These are phyloP conservation scores for Leptinotarsa texana DNA, from an alignment of 1,140 invertebrate species.

Conservation along the genomic window DNA sequence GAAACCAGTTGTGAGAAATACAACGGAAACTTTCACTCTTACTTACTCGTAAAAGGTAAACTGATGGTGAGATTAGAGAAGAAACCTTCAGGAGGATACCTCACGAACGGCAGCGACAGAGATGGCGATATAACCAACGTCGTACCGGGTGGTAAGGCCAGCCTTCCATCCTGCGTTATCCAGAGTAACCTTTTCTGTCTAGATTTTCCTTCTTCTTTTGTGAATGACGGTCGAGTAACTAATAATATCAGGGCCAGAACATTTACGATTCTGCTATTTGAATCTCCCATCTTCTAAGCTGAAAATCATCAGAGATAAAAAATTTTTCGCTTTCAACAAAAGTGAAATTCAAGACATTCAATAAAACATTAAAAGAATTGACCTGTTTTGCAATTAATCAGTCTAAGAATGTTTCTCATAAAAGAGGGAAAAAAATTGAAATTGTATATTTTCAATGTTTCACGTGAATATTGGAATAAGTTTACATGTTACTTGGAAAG, in stretches of 20 bases:
- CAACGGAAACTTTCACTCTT: neutral
- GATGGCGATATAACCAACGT: conserved; percentile 79
- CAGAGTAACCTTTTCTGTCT: conserved; percentile 79
- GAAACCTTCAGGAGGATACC: conserved; percentile 82
- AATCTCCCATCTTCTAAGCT: conserved; percentile 1
- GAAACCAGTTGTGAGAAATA: too few species aligned
- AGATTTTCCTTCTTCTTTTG: conserved; percentile 59
- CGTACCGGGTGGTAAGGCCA: conserved; percentile 80
- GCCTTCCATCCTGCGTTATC: conserved; percentile 79
- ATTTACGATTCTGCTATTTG: conserved; percentile 4
- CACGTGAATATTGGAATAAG: too few species aligned
- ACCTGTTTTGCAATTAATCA: too few species aligned
- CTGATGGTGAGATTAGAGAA: conserved; percentile 83
- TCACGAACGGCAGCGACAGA: conserved; percentile 77
- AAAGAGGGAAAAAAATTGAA: too few species aligned
- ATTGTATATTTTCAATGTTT: too few species aligned
- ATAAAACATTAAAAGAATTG: too few species aligned
- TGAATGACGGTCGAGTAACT: neutral
- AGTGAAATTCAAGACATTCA: too few species aligned
- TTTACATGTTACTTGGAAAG: too few species aligned
- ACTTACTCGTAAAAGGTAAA: conserved; percentile 84
- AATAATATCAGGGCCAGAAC: conserved; percentile 7
- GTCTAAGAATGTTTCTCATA: too few species aligned
- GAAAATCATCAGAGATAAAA: neutral
- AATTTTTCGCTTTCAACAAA: too few species aligned